phyloP scores from a whole-genome alignment of 2,113 vertebrate genomes.

The Atlantisia rogersi region DNA sequence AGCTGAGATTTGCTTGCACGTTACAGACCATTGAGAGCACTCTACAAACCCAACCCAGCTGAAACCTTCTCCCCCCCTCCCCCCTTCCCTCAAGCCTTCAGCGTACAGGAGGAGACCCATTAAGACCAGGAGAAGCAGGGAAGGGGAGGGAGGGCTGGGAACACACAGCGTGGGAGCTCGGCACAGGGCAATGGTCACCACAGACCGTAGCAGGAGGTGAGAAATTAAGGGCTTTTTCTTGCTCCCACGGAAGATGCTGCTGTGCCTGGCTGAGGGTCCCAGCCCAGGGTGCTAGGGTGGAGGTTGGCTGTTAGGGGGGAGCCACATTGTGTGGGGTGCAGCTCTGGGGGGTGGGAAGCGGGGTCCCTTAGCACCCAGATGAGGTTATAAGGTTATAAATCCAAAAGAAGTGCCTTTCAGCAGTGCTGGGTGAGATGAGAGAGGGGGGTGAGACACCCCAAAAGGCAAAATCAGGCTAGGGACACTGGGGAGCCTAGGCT shows the following conservation, averaged over 20 bases:
- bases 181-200: neutral
- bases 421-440: neutral
- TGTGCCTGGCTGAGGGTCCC: neutral
- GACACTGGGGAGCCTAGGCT: neutral
- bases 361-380: rapidly evolving
- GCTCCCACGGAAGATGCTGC: neutral
- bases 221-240: neutral
- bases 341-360: neutral
- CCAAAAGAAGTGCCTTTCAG: neutral
- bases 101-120: neutral
- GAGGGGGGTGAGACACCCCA: neutral
- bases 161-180: neutral
- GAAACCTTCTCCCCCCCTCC: neutral
- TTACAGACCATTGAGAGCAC: conserved; percentile 67
- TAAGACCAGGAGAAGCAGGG: neutral
- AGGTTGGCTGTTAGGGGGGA: neutral
- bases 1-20: conserved; percentile 63
- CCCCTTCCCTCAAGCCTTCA: neutral
- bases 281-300: too few relatives aligned
- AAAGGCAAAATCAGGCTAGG: neutral
- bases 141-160: neutral
- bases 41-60: conserved; percentile 39
- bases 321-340: neutral
- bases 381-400: neutral
- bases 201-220: neutral